These are phyloP conservation scores for Amphiprion percula DNA, from an alignment of 2,113 vertebrate genomes.

Conservation along the genomic window DNA sequence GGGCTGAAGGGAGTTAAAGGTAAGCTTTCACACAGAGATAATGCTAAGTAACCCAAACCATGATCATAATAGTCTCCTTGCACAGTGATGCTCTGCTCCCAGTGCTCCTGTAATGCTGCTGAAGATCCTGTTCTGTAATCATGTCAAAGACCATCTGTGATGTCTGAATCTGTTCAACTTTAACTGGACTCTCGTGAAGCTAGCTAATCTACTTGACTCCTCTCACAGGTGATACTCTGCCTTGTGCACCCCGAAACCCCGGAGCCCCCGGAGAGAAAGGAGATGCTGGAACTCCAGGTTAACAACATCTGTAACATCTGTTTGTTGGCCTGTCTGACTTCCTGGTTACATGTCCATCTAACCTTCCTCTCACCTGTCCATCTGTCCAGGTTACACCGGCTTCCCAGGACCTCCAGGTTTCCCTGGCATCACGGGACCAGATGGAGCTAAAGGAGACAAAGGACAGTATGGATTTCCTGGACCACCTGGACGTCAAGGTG, in stretches of 20 bases:
- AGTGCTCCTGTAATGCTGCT: no score
- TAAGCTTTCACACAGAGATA: conserved; percentile 51
- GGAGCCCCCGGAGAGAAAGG: conserved; percentile 75
- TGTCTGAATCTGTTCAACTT: no score
- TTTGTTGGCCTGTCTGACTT: not conserved
- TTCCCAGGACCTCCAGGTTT: conserved; percentile 62
- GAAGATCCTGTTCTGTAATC: no score
- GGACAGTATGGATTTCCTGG: conserved; percentile 66
- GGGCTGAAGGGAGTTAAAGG: conserved; percentile 87
- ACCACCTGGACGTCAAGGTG: conserved; percentile 72
- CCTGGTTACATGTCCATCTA: not conserved
- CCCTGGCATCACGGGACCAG: conserved; percentile 66
- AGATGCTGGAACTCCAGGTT: conserved; percentile 74
- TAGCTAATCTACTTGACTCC: not conserved
- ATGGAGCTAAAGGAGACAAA: conserved; percentile 76
- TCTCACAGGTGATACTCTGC: conserved; percentile 70
- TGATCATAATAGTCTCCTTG: no score
- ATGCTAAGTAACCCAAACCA: no score
- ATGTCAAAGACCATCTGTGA: no score
- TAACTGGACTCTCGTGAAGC: no score
- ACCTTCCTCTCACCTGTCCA: not conserved
- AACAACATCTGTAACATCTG: not conserved
- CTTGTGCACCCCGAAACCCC: conserved; percentile 55
- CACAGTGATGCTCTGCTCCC: no score
- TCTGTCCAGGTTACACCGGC: conserved; percentile 56